These are phyloP conservation scores for Esox lucius DNA, from an alignment of 2,797 vertebrate genomes.

Conservation along the genomic window DNA sequence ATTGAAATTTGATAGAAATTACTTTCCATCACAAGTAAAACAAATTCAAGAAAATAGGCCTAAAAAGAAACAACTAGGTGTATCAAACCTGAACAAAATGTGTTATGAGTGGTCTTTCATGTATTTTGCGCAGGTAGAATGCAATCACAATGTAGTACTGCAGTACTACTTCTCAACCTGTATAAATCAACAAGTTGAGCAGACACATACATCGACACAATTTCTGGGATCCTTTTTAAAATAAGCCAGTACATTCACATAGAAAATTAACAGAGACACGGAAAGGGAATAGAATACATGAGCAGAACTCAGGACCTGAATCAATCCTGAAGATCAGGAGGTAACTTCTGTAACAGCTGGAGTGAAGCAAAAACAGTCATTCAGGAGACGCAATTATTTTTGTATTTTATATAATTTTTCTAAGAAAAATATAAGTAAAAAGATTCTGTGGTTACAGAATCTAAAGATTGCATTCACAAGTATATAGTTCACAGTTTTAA, in stretches of 20 bases:
- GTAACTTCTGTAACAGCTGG: conserved; percentile 39
- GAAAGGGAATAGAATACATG: conserved; percentile 6
- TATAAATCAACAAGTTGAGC: conserved; percentile 15
- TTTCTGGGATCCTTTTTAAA: conserved; percentile 11
- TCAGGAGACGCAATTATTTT: conserved; percentile 55
- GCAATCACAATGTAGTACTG: conserved; percentile 59
- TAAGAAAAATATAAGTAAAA: conserved; percentile 52
- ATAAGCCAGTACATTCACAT: conserved; percentile 12
- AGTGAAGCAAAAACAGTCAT: conserved; percentile 53
- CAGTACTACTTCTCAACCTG: conserved; percentile 41
- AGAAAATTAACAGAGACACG: conserved; percentile 21
- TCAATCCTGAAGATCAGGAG: conserved; percentile 42
- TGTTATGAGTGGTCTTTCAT: conserved; percentile 12
- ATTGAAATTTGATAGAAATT: not conserved
- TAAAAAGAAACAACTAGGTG: conserved; percentile 2
- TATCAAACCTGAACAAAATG: conserved; percentile 3
- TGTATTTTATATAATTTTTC: conserved; percentile 37
- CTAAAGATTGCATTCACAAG: conserved; percentile 67
- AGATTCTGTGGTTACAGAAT: conserved; percentile 51
- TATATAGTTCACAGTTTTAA: conserved; percentile 65
- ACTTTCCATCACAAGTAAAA: conserved; percentile 1
- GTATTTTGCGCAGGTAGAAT: conserved; percentile 17
- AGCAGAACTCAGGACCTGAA: conserved; percentile 39
- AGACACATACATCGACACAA: conserved; percentile 1
- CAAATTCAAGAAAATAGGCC: not conserved